Conservation (phyloP, 1,140 invertebrate species). For the Rhysida immarginata region DNA sequence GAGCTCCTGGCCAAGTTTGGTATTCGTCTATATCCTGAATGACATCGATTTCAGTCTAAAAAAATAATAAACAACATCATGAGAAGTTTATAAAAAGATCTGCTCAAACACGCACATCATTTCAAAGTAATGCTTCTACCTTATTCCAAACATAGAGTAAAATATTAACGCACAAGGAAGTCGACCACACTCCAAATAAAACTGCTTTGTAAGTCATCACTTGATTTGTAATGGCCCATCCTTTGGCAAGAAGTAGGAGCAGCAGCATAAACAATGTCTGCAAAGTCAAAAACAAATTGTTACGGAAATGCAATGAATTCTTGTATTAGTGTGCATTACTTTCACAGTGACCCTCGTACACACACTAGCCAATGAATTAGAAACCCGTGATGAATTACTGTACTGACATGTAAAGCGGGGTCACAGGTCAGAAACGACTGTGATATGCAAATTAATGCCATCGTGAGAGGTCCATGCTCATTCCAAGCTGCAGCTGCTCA, state of each 20-base stretch:
- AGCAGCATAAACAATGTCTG: constrained; percentile 87
- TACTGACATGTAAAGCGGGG: no score
- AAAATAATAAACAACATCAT: constrained; percentile 20
- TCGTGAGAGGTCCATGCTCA: no score
- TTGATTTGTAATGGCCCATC: constrained; percentile 85
- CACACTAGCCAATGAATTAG: no score
- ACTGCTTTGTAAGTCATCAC: constrained; percentile 70
- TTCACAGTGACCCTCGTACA: no score
- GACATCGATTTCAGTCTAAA: constrained; percentile 83
- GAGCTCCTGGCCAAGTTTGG: constrained; percentile 90
- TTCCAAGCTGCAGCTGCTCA: no score
- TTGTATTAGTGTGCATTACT: no score
- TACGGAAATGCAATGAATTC: no score
- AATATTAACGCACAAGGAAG: constrained; percentile 79
- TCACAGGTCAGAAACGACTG: no score
- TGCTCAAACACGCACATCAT: not conserved
- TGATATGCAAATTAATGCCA: no score
- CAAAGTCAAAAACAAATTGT: constrained; percentile 23
- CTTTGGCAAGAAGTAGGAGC: constrained; percentile 83
- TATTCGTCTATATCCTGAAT: constrained; percentile 94
- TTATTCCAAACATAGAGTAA: constrained; percentile 90
- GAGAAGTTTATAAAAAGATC: not conserved
- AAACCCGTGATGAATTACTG: no score
- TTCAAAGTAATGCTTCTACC: constrained; percentile 40
- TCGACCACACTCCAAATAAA: constrained; percentile 77